A percentile compares a stretch with the other conserved stretches of the same genome.
phyloP scores from a whole-genome alignment of 2,113 vertebrate genomes.

The Passer montanus region DNA sequence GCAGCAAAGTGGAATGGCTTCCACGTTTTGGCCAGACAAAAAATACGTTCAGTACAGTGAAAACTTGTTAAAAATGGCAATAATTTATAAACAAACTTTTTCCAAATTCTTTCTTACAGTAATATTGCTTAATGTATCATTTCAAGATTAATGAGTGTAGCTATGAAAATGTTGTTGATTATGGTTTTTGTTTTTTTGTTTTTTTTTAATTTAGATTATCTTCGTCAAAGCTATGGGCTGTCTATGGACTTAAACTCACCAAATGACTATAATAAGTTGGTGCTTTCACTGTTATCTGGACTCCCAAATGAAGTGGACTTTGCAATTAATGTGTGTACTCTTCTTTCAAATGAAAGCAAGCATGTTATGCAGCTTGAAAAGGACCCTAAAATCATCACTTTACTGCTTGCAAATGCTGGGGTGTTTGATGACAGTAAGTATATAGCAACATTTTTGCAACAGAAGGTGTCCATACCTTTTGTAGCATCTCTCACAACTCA shows the following conservation, averaged over 20 bases:
- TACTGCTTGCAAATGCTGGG: slow-evolving; percentile 95
- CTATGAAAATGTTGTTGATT: neutral
- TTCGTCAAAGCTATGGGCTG: slow-evolving; percentile 98
- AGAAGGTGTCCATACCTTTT: neutral
- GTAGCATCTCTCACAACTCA: neutral
- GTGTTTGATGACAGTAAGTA: slow-evolving; percentile 97
- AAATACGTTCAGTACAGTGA: neutral
- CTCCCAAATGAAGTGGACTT: slow-evolving; percentile 99
- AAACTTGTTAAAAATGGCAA: neutral
- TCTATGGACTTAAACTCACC: slow-evolving; percentile 93
- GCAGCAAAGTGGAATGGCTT: neutral
- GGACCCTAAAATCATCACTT: slow-evolving; percentile 97
- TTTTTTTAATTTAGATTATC: slow-evolving; percentile 85
- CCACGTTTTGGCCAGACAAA: neutral
- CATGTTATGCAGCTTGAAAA: slow-evolving; percentile 99
- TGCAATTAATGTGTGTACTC: slow-evolving; percentile 98
- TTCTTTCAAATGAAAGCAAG: slow-evolving; percentile 99
- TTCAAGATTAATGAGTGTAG: neutral
- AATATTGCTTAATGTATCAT: neutral
- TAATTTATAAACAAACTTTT: neutral
- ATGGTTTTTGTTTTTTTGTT: neutral
- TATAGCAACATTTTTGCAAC: neutral
- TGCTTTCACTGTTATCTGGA: slow-evolving; percentile 98
- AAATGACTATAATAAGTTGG: slow-evolving; percentile 99
- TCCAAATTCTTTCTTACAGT: neutral